Percentiles rank a stretch among this genome's conserved stretches.
Conservation (phyloP, 2,888 invertebrate species). For the Hofmannophila pseudospretella region DNA sequence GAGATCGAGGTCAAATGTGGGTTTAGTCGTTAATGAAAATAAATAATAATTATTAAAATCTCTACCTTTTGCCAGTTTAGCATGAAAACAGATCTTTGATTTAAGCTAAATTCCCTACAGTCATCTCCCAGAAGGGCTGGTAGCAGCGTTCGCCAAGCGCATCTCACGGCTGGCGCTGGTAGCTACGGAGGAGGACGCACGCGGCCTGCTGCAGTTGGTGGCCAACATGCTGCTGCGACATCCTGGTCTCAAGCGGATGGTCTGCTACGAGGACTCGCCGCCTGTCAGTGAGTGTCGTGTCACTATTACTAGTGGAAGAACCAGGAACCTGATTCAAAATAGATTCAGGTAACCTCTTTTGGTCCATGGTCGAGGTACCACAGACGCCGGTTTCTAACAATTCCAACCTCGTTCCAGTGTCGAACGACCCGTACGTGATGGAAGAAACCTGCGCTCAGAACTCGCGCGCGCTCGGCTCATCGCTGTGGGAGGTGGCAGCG, state of each 20-base stretch:
- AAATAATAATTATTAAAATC: too few species aligned
- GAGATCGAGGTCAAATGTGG: too few species aligned
- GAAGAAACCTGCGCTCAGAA: slow-evolving; percentile 87
- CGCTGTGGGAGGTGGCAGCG: slow-evolving; percentile 94
- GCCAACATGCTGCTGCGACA: slow-evolving; percentile 92
- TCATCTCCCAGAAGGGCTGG: slow-evolving; percentile 92
- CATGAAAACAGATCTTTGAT: too few species aligned
- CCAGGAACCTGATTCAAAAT: too few species aligned
- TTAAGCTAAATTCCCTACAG: slow-evolving; percentile 74
- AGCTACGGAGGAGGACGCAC: slow-evolving; percentile 88
- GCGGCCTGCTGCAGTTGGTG: slow-evolving; percentile 87
- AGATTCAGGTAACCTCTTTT: too few species aligned
- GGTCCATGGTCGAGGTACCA: too few species aligned
- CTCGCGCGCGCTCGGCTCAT: slow-evolving; percentile 91
- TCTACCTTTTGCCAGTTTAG: too few species aligned
- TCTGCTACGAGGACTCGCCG: slow-evolving; percentile 54
- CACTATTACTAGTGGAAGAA: too few species aligned
- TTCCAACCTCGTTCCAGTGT: slow-evolving; percentile 56
- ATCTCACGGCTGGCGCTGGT: slow-evolving; percentile 89
- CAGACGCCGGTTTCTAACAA: too few species aligned
- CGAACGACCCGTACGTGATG: slow-evolving; percentile 90
- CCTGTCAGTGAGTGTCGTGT: slow-evolving; percentile 54
- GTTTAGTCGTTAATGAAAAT: too few species aligned
- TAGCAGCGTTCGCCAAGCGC: slow-evolving; percentile 95
- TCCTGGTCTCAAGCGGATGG: slow-evolving; percentile 84